Evolutionary conservation across 2,797 vertebrate genomes (phyloP).

Genomic region (Enteromius unitaeniatus): DNA sequence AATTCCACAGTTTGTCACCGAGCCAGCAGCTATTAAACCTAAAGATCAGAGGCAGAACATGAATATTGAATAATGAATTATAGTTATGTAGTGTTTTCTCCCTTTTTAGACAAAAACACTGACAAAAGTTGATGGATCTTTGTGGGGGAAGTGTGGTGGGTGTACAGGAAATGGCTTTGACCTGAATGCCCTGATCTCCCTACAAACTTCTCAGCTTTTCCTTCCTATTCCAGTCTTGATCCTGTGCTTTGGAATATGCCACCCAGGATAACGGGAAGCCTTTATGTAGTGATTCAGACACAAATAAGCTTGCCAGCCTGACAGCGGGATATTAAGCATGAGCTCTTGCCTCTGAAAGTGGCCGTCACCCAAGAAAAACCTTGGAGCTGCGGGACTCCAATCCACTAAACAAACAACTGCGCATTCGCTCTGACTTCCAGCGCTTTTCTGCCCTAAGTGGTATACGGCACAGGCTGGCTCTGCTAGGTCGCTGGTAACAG

Average conservation of each 20-base stretch:
- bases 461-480: neutral
- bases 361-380: slow-evolving; percentile 36
- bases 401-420: slow-evolving; percentile 41
- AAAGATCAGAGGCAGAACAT: neutral
- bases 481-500: slow-evolving; percentile 13
- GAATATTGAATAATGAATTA: neutral
- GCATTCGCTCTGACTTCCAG: slow-evolving; percentile 5
- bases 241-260: slow-evolving; percentile 3
- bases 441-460: neutral
- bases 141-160: slow-evolving; percentile 17
- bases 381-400: slow-evolving; percentile 27
- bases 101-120: neutral
- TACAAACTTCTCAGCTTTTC: slow-evolving; percentile 19
- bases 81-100: neutral
- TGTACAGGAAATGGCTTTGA: slow-evolving; percentile 60
- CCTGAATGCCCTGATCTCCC: slow-evolving; percentile 44
- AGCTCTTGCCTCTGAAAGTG: slow-evolving; percentile 33
- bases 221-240: slow-evolving; percentile 1
- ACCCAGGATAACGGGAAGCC: slow-evolving; percentile 12
- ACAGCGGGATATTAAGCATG: slow-evolving; percentile 31
- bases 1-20: slow-evolving; percentile 8
- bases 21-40: slow-evolving; percentile 18
- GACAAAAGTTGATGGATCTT: neutral
- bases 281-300: slow-evolving; percentile 3
- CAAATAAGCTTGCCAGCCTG: slow-evolving; percentile 18